These are phyloP conservation scores for Mesorhabditis belari DNA, from an alignment of 2,888 invertebrate genomes.

Conservation along the genomic window DNA sequence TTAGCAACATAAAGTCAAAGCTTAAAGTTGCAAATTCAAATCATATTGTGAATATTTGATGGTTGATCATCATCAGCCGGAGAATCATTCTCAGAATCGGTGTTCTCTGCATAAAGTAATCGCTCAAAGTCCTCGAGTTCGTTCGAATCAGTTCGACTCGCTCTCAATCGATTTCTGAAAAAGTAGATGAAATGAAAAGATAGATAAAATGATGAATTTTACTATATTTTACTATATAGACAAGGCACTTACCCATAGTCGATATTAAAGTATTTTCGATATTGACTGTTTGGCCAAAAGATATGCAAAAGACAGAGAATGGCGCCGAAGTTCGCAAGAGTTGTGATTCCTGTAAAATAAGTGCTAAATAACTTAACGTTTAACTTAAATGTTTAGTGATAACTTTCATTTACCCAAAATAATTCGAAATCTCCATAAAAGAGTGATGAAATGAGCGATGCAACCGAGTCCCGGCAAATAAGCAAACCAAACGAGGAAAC, in stretches of 20 bases:
- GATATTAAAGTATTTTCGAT: conserved; percentile 37
- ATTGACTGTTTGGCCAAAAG: conserved; percentile 78
- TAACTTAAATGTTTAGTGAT: neutral
- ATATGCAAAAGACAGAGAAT: conserved; percentile 90
- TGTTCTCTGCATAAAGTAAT: conserved; percentile 17
- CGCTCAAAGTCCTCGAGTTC: conserved; percentile 38
- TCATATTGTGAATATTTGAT: no score
- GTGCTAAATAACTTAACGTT: neutral
- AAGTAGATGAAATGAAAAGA: neutral
- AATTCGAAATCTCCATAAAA: conserved; percentile 89
- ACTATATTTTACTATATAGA: neutral
- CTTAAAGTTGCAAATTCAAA: no score
- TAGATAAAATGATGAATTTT: neutral
- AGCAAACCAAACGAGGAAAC: conserved; percentile 94
- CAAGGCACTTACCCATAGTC: conserved; percentile 21
- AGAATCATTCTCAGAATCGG: conserved; percentile 8
- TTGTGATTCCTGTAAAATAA: conserved; percentile 66
- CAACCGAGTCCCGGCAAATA: conserved; percentile 89
- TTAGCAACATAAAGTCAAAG: no score
- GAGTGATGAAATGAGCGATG: conserved; percentile 83
- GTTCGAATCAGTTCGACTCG: conserved; percentile 26
- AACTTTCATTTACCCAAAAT: conserved; percentile 68
- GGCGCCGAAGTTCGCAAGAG: conserved; percentile 88
- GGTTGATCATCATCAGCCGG: no score
- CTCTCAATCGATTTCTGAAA: conserved; percentile 24